These are phyloP conservation scores for Hydrolagus affinis DNA, from an alignment of 2,113 vertebrate genomes.

Conservation along the genomic window DNA sequence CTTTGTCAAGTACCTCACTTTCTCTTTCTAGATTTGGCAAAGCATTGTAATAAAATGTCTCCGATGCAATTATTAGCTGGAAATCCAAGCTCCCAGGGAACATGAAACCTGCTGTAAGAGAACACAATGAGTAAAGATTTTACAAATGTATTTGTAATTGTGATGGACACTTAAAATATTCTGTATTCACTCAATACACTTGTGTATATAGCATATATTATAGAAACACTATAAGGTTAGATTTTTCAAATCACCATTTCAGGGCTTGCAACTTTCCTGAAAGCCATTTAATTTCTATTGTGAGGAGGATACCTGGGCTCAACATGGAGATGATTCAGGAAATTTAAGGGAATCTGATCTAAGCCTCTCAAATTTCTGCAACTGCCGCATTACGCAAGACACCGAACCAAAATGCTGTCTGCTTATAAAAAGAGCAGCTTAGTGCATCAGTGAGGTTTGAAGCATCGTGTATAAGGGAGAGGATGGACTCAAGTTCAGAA, in stretches of 20 bases:
- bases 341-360: not conserved
- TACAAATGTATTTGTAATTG: not conserved
- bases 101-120: not conserved
- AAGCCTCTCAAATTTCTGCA: not conserved
- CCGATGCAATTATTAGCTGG: not conserved
- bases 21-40: not conserved
- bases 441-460: not conserved
- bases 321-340: not conserved
- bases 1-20: too few species aligned
- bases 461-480: too few species aligned
- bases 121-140: not conserved
- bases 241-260: not conserved
- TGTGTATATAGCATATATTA: not conserved
- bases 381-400: not conserved
- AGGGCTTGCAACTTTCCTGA: not conserved
- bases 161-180: not conserved
- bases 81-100: not conserved
- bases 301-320: not conserved
- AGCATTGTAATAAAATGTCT: too few species aligned
- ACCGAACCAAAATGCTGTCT: not conserved
- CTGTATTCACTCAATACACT: not conserved
- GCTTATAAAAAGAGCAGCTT: not conserved
- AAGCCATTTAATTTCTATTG: not conserved
- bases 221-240: not conserved
- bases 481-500: too few species aligned